Evolutionary conservation across 1,140 invertebrate genomes (phyloP), one percentile per base, ranked within the genome.

Genomic region (Lethrus apterus): DNA sequence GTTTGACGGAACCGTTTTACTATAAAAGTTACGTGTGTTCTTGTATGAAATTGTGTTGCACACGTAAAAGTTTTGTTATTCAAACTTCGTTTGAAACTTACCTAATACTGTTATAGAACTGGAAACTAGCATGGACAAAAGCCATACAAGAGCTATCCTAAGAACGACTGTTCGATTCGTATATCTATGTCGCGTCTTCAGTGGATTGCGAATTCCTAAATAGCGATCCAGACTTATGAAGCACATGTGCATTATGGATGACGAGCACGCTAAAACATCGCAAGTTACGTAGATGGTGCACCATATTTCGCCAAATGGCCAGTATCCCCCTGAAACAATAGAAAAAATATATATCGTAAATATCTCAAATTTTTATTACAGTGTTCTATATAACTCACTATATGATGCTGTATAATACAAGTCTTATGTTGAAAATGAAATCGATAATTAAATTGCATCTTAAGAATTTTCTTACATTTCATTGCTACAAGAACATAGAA

Each of bases 241-340:
- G 64, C 91, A 93, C 90, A 97, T 95, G 76, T 97, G 93, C 80
- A 94, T 85, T 62, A 97, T 97, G 57, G 86, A 91, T 4, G 89
- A 85, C 0, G 89, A 92, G 62, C 93, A 96, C 41, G 91, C 88
- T 20, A 95, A 72, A n/a, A 96, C 92, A 67, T 97, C 93, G 52
- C 87, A 90, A 2, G 91, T 93, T 35, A 90, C 86, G 75, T 94
- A 95, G 23, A 95, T 78, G 64, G 92, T 91, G 69, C 93, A 96
- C 78, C 90, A 87, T 26, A 80, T 76, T 31, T 86, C 75, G 7
- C 84, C 84, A 56, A 95, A 80, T 8, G 89, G 90, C 88, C 92
- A 96, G 66, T 87, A 84, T 36, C 91, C 93, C 94, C 91, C 93
- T 94, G 75, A 9, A 74, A 77, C 23, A 57, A 52, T 56, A 44